phyloP scores from a whole-genome alignment of 2,888 invertebrate species.

The Creontiades dilutus region DNA sequence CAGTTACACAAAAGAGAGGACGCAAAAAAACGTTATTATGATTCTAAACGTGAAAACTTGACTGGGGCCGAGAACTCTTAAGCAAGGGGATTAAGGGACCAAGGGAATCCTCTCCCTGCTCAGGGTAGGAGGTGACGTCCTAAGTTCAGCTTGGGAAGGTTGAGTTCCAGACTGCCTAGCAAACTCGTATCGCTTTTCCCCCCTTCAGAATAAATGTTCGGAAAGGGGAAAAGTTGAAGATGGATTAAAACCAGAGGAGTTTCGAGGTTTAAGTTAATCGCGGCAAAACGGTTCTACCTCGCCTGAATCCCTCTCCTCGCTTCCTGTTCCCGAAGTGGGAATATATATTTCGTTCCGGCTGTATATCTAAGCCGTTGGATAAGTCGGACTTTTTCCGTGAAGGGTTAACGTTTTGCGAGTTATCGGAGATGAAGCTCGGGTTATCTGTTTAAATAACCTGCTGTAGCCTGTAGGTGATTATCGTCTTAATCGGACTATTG shows the following conservation, averaged over 20 bases:
- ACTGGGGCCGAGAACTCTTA: background rate
- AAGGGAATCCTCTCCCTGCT: background rate
- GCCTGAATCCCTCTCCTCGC: background rate
- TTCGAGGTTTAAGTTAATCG: constrained; percentile 23
- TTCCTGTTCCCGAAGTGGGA: background rate
- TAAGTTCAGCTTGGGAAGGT: background rate
- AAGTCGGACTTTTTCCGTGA: background rate
- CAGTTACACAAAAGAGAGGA: constrained; percentile 26
- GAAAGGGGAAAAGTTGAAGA: constrained; percentile 34
- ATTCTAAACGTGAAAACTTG: constrained; percentile 26
- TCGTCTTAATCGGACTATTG: too few relatives aligned
- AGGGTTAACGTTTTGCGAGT: background rate
- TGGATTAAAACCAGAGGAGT: constrained; percentile 23
- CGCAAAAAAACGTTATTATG: constrained; percentile 17
- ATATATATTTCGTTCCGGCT: constrained; percentile 15
- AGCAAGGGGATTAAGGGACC: constrained; percentile 5
- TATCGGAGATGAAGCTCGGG: background rate
- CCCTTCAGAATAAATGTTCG: constrained; percentile 18
- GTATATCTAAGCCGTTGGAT: constrained; percentile 15
- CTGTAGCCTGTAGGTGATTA: too few relatives aligned
- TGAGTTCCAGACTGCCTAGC: constrained; percentile 2
- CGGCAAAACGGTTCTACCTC: background rate
- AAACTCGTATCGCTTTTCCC: constrained; percentile 2
- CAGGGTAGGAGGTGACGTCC: background rate
- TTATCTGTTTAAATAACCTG: too few relatives aligned